Conservation (phyloP, 1,140 invertebrate genomes). For the Drosophila orosa region DNA sequence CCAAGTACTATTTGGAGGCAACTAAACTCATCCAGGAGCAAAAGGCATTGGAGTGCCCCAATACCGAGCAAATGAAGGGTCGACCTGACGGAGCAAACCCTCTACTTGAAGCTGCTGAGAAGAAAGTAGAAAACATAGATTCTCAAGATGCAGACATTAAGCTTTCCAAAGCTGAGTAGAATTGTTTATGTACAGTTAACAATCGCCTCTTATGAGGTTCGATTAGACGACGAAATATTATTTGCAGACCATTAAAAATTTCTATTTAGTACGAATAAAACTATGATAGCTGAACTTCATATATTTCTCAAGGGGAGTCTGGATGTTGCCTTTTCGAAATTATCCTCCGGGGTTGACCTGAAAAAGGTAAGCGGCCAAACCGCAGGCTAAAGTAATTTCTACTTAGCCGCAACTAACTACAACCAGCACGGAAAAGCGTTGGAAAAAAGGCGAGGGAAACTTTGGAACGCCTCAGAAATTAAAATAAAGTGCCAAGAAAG, state of each 20-base stretch:
- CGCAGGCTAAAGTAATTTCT: constrained; percentile 71
- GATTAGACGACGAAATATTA: not conserved
- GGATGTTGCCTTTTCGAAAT: not conserved
- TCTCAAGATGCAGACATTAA: not conserved
- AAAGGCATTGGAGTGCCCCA: not conserved
- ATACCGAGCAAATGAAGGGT: not conserved
- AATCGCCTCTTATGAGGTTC: not conserved
- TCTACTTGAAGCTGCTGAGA: not conserved
- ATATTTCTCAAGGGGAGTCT: not conserved
- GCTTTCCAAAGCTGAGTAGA: not conserved
- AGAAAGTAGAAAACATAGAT: not conserved
- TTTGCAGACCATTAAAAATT: not conserved
- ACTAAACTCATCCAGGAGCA: constrained; percentile 6
- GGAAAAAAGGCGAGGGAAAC: constrained; percentile 44
- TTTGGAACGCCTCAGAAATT: constrained; percentile 69
- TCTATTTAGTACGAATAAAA: no score
- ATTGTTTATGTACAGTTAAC: not conserved
- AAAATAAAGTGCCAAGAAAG: constrained; percentile 81
- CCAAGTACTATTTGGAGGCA: constrained; percentile 24
- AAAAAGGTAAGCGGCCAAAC: constrained; percentile 42
- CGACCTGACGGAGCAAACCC: not conserved
- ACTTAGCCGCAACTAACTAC: constrained; percentile 69
- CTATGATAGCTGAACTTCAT: not conserved
- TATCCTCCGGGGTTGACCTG: constrained; percentile 35
- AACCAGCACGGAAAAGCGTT: constrained; percentile 41